These are phyloP conservation scores for Euclidia mi DNA, from an alignment of 2,888 invertebrate species.

Conservation along the genomic window DNA sequence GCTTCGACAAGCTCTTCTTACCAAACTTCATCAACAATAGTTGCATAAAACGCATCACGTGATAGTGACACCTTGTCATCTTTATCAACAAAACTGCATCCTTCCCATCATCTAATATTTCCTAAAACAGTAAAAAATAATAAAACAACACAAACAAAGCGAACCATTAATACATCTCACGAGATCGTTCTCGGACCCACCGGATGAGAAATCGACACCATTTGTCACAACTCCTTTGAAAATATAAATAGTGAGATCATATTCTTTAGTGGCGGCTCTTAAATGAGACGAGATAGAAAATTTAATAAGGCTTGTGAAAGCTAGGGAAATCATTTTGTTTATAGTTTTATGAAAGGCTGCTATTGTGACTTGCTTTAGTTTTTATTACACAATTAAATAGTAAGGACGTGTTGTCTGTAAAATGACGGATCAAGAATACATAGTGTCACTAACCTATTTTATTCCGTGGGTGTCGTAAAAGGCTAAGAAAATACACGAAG, in stretches of 20 bases:
- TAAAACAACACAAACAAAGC: conserved; percentile 19
- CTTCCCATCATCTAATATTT: not conserved
- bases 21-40: too few species aligned
- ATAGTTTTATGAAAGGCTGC: not conserved
- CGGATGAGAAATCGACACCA: conserved; percentile 39
- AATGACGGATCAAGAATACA: too few species aligned
- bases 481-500: too few species aligned
- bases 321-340: not conserved
- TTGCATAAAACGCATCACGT: too few species aligned
- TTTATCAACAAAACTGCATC: conserved; percentile 1
- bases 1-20: too few species aligned
- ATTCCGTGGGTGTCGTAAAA: too few species aligned
- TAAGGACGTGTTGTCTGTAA: too few species aligned
- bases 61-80: too few species aligned
- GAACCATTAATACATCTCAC: conserved; percentile 33
- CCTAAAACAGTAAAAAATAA: conserved; percentile 4
- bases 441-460: too few species aligned
- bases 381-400: too few species aligned
- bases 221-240: conserved; percentile 44
- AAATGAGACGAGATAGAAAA: conserved; percentile 6
- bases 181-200: conserved; percentile 7
- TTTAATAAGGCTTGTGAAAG: not conserved
- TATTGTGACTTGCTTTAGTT: too few species aligned
- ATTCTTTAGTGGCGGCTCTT: conserved; percentile 23
- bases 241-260: conserved; percentile 49